These are phyloP conservation scores for Halictus ligatus DNA, from an alignment of 2,888 invertebrate genomes.

Conservation along the genomic window DNA sequence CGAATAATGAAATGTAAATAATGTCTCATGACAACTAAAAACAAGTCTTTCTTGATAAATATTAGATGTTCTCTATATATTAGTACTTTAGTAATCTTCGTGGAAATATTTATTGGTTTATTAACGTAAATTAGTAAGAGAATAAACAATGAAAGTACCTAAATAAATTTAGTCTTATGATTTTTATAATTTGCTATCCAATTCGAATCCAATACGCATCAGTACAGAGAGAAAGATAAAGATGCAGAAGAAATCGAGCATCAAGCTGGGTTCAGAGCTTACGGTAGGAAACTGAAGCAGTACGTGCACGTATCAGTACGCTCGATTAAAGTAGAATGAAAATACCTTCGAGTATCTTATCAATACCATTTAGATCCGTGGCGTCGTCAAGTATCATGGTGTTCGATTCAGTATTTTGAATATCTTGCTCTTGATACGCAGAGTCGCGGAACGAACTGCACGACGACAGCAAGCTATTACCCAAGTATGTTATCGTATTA, in stretches of 20 bases:
- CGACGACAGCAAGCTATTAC: constrained; percentile 90
- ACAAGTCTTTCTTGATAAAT: constrained; percentile 1
- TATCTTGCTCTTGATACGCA: constrained; percentile 89
- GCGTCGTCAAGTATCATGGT: constrained; percentile 85
- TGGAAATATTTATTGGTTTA: constrained; percentile 19
- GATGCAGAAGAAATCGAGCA: constrained; percentile 45
- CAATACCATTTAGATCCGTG: constrained; percentile 86
- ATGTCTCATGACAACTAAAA: constrained; percentile 38
- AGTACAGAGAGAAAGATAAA: constrained; percentile 13
- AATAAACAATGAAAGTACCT: constrained; percentile 12
- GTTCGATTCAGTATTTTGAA: constrained; percentile 85
- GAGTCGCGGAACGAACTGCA: constrained; percentile 95
- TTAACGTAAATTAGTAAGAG: constrained; percentile 22
- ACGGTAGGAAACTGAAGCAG: constrained; percentile 62
- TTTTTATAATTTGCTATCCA: background rate
- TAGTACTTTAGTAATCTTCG: constrained; percentile 21
- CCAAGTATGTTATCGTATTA: constrained; percentile 63
- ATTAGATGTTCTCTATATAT: constrained; percentile 13
- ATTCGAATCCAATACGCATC: constrained; percentile 20
- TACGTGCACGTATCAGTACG: constrained; percentile 76
- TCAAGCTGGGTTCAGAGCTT: constrained; percentile 50
- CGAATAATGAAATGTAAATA: constrained; percentile 47
- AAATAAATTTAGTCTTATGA: constrained; percentile 24
- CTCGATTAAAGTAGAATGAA: constrained; percentile 84
- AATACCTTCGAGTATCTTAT: constrained; percentile 86